These are phyloP conservation scores for Parelbella ahira DNA, from an alignment of 2,888 invertebrate species.

Conservation along the genomic window DNA sequence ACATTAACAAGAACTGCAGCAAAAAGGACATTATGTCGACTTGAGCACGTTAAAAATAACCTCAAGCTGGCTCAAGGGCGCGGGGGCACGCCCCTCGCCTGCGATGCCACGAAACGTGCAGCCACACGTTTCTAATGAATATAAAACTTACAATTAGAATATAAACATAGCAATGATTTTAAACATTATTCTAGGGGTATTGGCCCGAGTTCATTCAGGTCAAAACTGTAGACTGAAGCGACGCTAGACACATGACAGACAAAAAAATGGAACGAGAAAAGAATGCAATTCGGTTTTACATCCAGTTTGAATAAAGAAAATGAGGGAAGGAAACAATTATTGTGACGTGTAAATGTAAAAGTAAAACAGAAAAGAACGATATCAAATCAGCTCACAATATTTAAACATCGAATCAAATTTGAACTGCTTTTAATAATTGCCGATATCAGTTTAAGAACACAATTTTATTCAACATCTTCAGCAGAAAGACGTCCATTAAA, in stretches of 20 bases:
- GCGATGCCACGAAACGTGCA: slow-evolving; percentile 21
- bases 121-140: slow-evolving; percentile 18
- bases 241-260: not conserved
- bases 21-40: slow-evolving; percentile 15
- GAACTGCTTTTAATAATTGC: too few species aligned
- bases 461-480: not conserved
- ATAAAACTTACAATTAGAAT: slow-evolving; percentile 10
- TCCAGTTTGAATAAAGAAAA: too few species aligned
- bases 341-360: too few species aligned
- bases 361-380: too few species aligned
- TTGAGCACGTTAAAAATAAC: slow-evolving; percentile 17
- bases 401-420: too few species aligned
- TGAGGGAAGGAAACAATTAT: too few species aligned
- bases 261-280: not conserved
- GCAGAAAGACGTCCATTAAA: slow-evolving; percentile 1
- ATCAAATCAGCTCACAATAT: too few species aligned
- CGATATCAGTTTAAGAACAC: too few species aligned
- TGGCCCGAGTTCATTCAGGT: slow-evolving; percentile 9
- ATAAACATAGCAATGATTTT: slow-evolving; percentile 9
- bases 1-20: slow-evolving; percentile 1
- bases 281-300: too few species aligned
- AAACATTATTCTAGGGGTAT: slow-evolving; percentile 4
- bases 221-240: not conserved
- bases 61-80: slow-evolving; percentile 17
- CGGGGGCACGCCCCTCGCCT: slow-evolving; percentile 19